phyloP scores from a whole-genome alignment of 2,113 vertebrate genomes.

The Herpailurus yagouaroundi region DNA sequence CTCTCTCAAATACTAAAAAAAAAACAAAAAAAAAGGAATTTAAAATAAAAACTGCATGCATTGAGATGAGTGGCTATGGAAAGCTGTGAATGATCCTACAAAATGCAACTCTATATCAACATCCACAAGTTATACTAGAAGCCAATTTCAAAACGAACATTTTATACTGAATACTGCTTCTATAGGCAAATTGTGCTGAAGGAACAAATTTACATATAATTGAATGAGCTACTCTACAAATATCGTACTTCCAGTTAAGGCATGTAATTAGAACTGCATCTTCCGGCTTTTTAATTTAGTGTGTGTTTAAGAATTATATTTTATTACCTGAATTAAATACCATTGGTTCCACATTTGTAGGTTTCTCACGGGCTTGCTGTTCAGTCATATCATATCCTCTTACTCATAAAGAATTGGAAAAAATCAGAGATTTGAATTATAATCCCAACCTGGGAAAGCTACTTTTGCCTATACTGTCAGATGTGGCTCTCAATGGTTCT shows the following conservation, averaged over 20 bases:
- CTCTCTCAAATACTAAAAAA: no score
- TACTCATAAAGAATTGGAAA: background rate
- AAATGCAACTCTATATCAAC: background rate
- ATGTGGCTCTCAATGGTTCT: conserved; percentile 22
- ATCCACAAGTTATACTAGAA: background rate
- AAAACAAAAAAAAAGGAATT: background rate
- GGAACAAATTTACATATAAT: conserved; percentile 59
- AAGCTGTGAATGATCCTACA: background rate
- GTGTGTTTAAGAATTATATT: conserved; percentile 33
- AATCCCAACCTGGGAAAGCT: background rate
- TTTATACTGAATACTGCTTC: background rate
- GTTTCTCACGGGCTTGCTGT: background rate
- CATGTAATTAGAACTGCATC: background rate
- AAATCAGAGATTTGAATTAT: conserved; percentile 20
- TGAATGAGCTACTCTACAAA: conserved; percentile 58
- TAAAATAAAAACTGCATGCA: background rate
- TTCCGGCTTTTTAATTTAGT: conserved; percentile 18
- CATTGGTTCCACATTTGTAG: background rate
- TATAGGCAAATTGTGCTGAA: background rate
- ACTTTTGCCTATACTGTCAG: background rate
- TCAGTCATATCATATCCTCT: background rate
- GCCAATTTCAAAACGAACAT: conserved; percentile 31
- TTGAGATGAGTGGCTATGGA: background rate
- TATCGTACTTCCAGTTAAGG: background rate
- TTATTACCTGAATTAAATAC: conserved; percentile 54